Base-by-base conservation (phyloP, 2,113 vertebrate species). In the Cairina moschata region DNA sequence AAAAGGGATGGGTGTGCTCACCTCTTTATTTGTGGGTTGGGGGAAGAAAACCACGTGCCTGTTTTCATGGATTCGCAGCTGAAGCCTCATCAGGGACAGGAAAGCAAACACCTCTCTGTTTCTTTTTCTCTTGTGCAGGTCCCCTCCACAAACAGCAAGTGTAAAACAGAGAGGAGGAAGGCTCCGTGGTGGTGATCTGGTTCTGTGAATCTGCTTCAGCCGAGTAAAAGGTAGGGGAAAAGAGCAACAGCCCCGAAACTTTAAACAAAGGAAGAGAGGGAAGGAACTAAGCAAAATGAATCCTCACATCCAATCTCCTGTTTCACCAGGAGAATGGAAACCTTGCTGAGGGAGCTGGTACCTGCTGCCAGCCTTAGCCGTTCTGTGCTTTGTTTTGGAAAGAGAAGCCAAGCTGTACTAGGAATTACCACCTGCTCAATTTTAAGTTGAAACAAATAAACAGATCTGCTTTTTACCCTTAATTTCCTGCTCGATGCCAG, bases 121-220 rank as follows among this genome's bases (percentile, higher is more conserved):
- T 68, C 5, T 40, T 86, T 55, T 56, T 40, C 18, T 65, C 42
- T 79, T 66, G 38, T 69, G 28, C 40, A 66, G 72, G 65, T 73
- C 36, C 48, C n/a, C n/a, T 71, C 25, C 46, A 76, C 11, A 58
- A 78, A 58, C 7, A 10, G 8, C 67, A 8, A 8, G 31, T 55
- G 54, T 78, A 77, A 93, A 59, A 2, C 31, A n/a, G 52, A 71
- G 68, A 81, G 65, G 13, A 9, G 5, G 8, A 62, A 36, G n/a
- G 58, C 28, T 75, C 74, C 32, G 22, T 74, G 42, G 34, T 65
- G 88, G 14, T 36, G 11, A 83, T 44, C 55, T 34, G 13, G 68
- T 80, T 83, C 91, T 63, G 74, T 65, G 65, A 83, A 88, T 90
- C 86, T 74, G 28, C 83, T 87, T 93, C 31, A 60, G 40, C 68